Conservation (phyloP, 2,797 vertebrate species). For the Crax fasciolata region DNA sequence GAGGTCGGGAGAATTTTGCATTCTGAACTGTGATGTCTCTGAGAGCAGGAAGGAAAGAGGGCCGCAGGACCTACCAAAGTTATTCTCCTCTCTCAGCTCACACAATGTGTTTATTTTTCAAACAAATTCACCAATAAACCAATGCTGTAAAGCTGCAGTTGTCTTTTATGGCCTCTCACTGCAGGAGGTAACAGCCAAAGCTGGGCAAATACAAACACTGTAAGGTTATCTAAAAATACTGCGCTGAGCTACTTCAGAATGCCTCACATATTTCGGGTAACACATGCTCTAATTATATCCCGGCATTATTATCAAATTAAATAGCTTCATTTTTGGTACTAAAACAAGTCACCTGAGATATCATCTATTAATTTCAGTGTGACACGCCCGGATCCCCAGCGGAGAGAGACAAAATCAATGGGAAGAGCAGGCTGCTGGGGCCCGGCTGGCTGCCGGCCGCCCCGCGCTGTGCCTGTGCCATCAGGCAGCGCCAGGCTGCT, state of each 20-base stretch:
- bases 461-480: neutral
- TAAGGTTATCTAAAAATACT: conserved; percentile 68
- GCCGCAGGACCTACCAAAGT: neutral
- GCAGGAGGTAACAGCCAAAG: neutral
- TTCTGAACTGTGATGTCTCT: neutral
- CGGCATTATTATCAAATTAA: conserved; percentile 49
- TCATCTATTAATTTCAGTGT: conserved; percentile 34
- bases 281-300: conserved; percentile 57
- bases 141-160: neutral
- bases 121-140: neutral
- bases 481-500: neutral
- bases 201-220: conserved; percentile 37
- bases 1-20: neutral
- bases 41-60: neutral
- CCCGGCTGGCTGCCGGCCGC: neutral
- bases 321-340: conserved; percentile 2
- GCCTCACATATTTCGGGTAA: conserved; percentile 43
- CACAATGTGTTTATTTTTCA: neutral
- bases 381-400: conserved; percentile 19
- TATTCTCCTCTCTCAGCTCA: neutral
- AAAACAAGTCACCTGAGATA: conserved; percentile 41
- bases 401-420: neutral
- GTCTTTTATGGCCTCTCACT: neutral
- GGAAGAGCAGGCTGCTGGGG: conserved; percentile 2
- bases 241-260: conserved; percentile 58